These are phyloP conservation scores for Zaprionus ghesquierei DNA, from an alignment of 1,140 invertebrate species.

Conservation along the genomic window DNA sequence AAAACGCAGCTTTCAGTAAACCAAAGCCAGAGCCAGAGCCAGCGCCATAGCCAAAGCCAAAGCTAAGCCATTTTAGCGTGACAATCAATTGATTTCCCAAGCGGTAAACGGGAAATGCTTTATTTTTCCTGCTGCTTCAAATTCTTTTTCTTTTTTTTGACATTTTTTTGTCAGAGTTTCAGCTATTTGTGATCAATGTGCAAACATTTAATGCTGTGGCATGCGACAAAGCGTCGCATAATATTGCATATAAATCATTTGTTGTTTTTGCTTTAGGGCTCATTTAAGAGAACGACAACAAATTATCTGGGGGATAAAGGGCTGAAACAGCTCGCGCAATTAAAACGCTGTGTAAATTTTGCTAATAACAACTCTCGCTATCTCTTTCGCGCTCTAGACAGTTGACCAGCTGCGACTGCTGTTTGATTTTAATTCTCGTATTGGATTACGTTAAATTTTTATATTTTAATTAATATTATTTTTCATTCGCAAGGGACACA, in stretches of 20 bases:
- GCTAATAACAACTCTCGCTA: background rate
- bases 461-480: constrained; percentile 8
- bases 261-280: background rate
- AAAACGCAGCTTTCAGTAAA: constrained; percentile 15
- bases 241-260: constrained; percentile 40
- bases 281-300: constrained; percentile 17
- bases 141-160: constrained; percentile 6
- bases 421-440: constrained; percentile 5
- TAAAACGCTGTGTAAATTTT: constrained; percentile 7
- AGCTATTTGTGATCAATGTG: constrained; percentile 33
- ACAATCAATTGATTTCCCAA: constrained; percentile 79
- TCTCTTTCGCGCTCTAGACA: background rate
- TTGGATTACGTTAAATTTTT: background rate
- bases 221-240: constrained; percentile 20
- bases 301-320: background rate
- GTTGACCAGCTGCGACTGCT: constrained; percentile 4
- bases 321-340: background rate
- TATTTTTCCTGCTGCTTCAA: constrained; percentile 1
- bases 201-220: constrained; percentile 48
- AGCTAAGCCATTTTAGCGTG: constrained; percentile 68
- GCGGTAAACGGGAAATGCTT: constrained; percentile 48
- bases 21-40: constrained; percentile 3
- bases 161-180: constrained; percentile 3
- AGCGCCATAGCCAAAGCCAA: constrained; percentile 29
- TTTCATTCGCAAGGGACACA: background rate